phyloP scores from a whole-genome alignment of 2,797 vertebrate genomes.

The Neosilurus hyrtlii region DNA sequence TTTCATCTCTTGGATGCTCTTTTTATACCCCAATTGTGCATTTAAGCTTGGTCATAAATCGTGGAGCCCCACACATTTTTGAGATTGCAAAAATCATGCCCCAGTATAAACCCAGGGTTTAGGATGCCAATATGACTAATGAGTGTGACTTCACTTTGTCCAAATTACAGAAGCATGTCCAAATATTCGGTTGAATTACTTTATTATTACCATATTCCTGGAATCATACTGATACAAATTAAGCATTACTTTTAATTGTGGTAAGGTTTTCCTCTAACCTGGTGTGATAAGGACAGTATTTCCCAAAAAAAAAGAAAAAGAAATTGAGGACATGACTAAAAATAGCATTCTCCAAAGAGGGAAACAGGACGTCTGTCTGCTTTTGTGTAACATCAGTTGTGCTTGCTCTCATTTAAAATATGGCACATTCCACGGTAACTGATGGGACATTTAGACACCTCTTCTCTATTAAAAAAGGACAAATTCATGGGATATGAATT shows the following conservation, averaged over 20 bases:
- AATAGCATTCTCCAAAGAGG: constrained; percentile 50
- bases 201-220: not conserved
- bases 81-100: too few species aligned
- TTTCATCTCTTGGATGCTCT: too few species aligned
- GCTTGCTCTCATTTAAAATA: constrained; percentile 13
- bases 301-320: constrained; percentile 11
- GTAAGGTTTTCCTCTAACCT: not conserved
- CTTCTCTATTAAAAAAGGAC: too few species aligned
- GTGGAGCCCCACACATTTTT: too few species aligned
- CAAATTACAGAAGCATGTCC: not conserved
- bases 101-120: too few species aligned
- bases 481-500: constrained; percentile 1
- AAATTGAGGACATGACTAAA: constrained; percentile 41
- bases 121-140: not conserved
- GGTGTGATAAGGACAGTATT: constrained; percentile 7
- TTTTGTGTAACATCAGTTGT: constrained; percentile 37
- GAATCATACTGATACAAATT: not conserved
- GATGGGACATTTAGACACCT: too few species aligned
- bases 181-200: not conserved
- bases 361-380: constrained; percentile 25
- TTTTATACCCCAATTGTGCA: too few species aligned
- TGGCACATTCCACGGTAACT: too few species aligned
- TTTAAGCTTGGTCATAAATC: too few species aligned
- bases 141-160: not conserved
- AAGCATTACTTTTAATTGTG: not conserved